Conservation (phyloP, 2,113 vertebrate species). For the Mobula hypostoma region DNA sequence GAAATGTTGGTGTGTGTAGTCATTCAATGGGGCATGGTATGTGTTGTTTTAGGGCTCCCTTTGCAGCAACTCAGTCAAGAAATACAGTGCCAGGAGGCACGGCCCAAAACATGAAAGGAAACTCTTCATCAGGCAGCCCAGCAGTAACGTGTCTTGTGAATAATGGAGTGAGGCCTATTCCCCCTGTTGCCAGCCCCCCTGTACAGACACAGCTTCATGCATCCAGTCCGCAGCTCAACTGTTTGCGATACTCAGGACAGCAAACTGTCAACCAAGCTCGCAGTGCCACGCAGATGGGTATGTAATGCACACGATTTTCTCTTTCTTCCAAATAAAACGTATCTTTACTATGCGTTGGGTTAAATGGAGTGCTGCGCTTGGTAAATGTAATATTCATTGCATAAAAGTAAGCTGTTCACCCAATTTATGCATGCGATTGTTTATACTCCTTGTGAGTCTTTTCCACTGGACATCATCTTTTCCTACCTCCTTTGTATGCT, state of each 20-base stretch:
- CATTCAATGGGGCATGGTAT: neutral
- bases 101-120: conserved; percentile 56
- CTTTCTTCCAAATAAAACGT: neutral
- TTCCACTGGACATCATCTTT: neutral
- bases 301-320: conserved; percentile 35
- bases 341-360: neutral
- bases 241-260: conserved; percentile 70
- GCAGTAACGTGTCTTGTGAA: conserved; percentile 56
- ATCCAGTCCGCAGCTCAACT: conserved; percentile 66
- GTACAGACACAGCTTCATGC: conserved; percentile 62
- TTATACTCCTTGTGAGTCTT: neutral
- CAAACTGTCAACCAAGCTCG: conserved; percentile 62
- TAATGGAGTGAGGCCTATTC: conserved; percentile 56
- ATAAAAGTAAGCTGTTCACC: neutral
- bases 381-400: too few relatives aligned
- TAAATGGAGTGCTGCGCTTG: neutral
- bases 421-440: neutral
- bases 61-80: conserved; percentile 64
- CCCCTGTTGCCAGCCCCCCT: conserved; percentile 60
- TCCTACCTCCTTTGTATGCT: neutral
- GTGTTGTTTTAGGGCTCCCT: conserved; percentile 65
- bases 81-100: conserved; percentile 53
- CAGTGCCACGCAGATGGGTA: conserved; percentile 74
- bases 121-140: conserved; percentile 57
- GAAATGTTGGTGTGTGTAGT: neutral